These are phyloP conservation scores for Lepidochitona cinerea DNA, from an alignment of 2,888 invertebrate species.

Conservation along the genomic window DNA sequence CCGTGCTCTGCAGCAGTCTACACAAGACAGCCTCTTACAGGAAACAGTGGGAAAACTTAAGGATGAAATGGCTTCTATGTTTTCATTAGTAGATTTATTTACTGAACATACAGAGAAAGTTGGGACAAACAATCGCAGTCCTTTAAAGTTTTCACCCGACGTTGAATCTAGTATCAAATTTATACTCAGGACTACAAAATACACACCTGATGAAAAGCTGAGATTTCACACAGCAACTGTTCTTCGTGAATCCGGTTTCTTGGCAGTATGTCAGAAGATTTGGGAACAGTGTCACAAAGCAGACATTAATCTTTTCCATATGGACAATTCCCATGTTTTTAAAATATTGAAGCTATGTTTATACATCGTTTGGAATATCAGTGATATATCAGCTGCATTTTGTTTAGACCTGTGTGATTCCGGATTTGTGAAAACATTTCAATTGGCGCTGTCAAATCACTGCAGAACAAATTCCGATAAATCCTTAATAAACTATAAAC, in stretches of 20 bases:
- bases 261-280: neutral
- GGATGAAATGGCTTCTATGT: neutral
- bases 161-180: neutral
- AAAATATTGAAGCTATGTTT: conserved; percentile 36
- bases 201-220: neutral
- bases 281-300: neutral
- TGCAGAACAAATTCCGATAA: too few species aligned
- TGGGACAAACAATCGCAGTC: too few species aligned
- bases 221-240: neutral
- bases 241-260: neutral
- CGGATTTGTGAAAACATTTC: conserved; percentile 15
- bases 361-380: conserved; percentile 58
- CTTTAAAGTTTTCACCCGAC: neutral
- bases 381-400: conserved; percentile 49
- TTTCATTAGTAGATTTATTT: too few species aligned
- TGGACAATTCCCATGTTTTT: neutral
- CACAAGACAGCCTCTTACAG: neutral
- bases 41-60: neutral
- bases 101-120: neutral
- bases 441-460: conserved; percentile 10
- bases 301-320: neutral
- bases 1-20: neutral
- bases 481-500: too few species aligned
- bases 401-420: conserved; percentile 48
- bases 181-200: neutral